Percentiles rank a stretch among this genome's conserved stretches.
Conservation (phyloP, 2,113 vertebrate species). For the Dasyprocta punctata region DNA sequence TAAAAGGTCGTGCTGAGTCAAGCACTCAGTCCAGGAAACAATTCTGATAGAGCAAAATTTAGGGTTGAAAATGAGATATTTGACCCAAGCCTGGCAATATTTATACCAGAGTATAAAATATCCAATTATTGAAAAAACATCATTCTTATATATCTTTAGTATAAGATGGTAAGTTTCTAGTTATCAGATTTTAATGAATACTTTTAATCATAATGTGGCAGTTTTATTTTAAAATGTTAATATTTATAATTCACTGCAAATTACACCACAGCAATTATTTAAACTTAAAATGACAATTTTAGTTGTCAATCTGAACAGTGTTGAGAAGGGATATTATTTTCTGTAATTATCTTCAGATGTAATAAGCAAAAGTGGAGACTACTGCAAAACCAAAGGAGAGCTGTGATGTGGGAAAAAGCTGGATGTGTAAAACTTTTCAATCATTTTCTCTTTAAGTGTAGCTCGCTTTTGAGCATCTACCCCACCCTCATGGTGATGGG, state of each 20-base stretch:
- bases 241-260: slow-evolving; percentile 3
- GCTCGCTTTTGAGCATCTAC: not conserved
- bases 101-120: slow-evolving; percentile 3
- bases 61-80: not conserved
- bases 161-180: not conserved
- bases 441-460: not conserved
- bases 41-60: not conserved
- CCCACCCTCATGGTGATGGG: not conserved
- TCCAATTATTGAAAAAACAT: not conserved
- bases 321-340: not conserved
- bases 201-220: not conserved
- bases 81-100: not conserved
- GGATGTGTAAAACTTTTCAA: not conserved
- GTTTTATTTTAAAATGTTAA: slow-evolving; percentile 41
- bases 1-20: not conserved
- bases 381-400: not conserved
- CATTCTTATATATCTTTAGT: not conserved
- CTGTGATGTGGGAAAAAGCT: not conserved
- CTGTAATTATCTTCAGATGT: not conserved
- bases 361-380: not conserved
- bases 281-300: slow-evolving; percentile 30
- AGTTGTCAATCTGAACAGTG: not conserved
- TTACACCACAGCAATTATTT: slow-evolving; percentile 7
- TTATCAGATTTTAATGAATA: not conserved
- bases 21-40: not conserved